Conservation (phyloP, 2,888 invertebrate species). For the Timema podura region DNA sequence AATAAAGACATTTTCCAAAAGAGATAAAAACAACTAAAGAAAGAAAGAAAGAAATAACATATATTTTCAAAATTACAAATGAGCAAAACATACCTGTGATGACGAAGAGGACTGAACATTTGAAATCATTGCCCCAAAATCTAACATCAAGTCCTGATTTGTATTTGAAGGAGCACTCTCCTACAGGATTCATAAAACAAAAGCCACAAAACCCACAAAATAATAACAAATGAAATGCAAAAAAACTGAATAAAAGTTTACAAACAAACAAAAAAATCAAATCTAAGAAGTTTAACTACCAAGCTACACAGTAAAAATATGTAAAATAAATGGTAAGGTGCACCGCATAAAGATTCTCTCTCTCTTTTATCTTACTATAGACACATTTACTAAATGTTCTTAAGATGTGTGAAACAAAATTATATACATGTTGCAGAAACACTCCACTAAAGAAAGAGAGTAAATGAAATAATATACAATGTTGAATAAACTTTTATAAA, state of each 20-base stretch:
- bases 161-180: constrained; percentile 21
- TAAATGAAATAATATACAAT: no score
- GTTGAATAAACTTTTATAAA: no score
- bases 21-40: no score
- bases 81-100: neutral
- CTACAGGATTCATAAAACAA: constrained; percentile 19
- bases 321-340: no score
- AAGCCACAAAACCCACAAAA: constrained; percentile 5
- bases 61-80: neutral
- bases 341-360: no score
- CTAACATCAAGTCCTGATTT: constrained; percentile 28
- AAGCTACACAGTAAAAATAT: neutral
- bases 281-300: neutral
- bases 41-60: no score
- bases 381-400: no score
- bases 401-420: no score
- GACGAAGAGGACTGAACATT: constrained; percentile 9
- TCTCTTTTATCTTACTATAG: no score
- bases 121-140: constrained; percentile 21
- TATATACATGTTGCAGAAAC: no score
- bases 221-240: constrained; percentile 4
- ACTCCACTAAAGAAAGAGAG: no score
- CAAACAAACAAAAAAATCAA: constrained; percentile 9
- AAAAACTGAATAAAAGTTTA: constrained; percentile 16
- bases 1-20: no score